Evolutionary conservation across 2,113 vertebrate genomes (phyloP).

Genomic region (Talpa occidentalis): DNA sequence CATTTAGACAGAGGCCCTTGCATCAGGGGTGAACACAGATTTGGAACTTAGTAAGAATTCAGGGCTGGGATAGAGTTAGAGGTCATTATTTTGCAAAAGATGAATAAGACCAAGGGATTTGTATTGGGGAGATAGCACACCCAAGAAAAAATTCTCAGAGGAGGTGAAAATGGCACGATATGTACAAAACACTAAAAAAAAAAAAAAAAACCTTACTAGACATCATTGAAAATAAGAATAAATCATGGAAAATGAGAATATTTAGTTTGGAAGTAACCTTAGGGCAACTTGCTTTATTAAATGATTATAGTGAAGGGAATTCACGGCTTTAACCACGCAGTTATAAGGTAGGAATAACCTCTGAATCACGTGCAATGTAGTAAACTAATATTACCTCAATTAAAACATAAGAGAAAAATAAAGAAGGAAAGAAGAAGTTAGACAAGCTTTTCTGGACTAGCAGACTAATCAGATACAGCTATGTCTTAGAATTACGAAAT

Average conservation of each 20-base stretch:
- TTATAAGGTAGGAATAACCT: neutral
- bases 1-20: neutral
- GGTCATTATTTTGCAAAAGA: neutral
- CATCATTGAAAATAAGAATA: neutral
- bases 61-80: neutral
- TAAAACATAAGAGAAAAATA: neutral
- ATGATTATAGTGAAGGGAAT: neutral
- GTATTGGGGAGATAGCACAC: neutral
- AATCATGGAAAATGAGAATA: neutral
- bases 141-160: neutral
- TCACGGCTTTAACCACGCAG: neutral
- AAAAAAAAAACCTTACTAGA: neutral
- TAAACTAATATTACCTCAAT: too few species aligned
- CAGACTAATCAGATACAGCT: neutral
- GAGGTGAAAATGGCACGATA: neutral
- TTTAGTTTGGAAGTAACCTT: neutral
- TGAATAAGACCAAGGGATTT: neutral
- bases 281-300: neutral
- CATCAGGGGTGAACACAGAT: neutral
- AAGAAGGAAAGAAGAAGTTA: too few species aligned
- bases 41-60: neutral
- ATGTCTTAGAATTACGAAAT: neutral
- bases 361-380: too few species aligned
- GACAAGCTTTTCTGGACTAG: neutral
- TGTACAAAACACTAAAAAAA: neutral